A percentile compares a stretch with the other conserved stretches of the same genome.
These are phyloP conservation scores for Mycalesis mineus DNA, from an alignment of 2,888 invertebrate species.

Conservation along the genomic window DNA sequence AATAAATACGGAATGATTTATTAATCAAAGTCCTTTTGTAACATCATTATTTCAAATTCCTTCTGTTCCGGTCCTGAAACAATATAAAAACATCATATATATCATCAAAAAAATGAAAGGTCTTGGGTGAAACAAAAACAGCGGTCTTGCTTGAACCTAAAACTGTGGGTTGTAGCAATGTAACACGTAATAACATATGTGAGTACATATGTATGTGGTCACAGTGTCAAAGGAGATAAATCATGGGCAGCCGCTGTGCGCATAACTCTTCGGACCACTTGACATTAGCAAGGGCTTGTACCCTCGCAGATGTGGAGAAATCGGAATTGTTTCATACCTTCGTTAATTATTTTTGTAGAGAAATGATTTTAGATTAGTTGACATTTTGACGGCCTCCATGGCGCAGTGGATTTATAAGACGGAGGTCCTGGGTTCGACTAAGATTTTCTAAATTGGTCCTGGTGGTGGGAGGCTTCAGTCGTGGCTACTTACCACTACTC, in stretches of 20 bases:
- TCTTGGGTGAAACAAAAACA: background rate
- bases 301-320: constrained; percentile 28
- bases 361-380: too few species aligned
- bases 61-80: background rate
- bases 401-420: too few species aligned
- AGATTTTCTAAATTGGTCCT: too few species aligned
- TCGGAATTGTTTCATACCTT: constrained; percentile 10
- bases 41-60: background rate
- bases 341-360: too few species aligned
- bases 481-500: too few species aligned
- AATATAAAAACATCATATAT: constrained; percentile 27
- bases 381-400: too few species aligned
- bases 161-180: too few species aligned
- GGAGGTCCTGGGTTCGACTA: too few species aligned
- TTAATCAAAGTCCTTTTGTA: background rate
- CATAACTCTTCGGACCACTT: constrained; percentile 70
- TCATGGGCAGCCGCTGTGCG: constrained; percentile 66
- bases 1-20: background rate
- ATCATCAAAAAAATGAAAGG: constrained; percentile 39
- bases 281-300: constrained; percentile 64
- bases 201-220: constrained; percentile 46
- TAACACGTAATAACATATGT: too few species aligned
- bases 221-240: constrained; percentile 60
- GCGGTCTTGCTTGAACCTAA: too few species aligned
- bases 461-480: too few species aligned